Conservation (phyloP, 2,797 vertebrate species). For the Scleropages formosus region DNA sequence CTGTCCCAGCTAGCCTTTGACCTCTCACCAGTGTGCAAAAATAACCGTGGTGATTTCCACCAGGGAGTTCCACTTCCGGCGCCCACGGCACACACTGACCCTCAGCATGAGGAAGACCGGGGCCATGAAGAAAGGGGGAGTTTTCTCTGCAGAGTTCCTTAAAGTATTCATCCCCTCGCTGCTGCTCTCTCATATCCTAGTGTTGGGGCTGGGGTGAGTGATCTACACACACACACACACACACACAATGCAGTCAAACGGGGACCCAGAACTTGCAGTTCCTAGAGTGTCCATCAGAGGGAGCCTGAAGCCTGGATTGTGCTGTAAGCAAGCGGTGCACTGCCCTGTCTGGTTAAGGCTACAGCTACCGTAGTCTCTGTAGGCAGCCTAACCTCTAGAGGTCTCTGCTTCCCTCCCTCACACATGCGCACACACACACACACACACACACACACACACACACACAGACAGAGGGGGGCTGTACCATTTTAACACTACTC, state of each 20-base stretch:
- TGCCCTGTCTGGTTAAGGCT: conserved; percentile 17
- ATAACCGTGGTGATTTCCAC: neutral
- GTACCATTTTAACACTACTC: no score
- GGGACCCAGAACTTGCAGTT: neutral
- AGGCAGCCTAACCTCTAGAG: neutral
- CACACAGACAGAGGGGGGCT: no score
- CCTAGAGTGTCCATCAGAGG: conserved; percentile 48
- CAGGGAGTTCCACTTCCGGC: conserved; percentile 97
- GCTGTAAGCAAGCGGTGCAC: neutral
- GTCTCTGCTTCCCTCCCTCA: neutral
- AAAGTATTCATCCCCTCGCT: conserved; percentile 97
- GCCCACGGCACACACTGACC: conserved; percentile 87
- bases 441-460: neutral
- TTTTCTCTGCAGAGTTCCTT: conserved; percentile 97
- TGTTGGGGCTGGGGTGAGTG: conserved; percentile 92
- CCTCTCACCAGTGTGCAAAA: neutral
- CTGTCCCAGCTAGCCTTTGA: neutral
- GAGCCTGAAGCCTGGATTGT: conserved; percentile 30
- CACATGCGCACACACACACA: neutral
- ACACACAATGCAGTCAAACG: neutral
- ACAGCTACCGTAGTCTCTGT: conserved; percentile 43
- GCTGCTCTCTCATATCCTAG: conserved; percentile 93
- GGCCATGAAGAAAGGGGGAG: conserved; percentile 97
- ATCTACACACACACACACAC: neutral
- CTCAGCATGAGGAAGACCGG: conserved; percentile 98